Conservation (phyloP, 2,797 vertebrate species). For the Channa striata region DNA sequence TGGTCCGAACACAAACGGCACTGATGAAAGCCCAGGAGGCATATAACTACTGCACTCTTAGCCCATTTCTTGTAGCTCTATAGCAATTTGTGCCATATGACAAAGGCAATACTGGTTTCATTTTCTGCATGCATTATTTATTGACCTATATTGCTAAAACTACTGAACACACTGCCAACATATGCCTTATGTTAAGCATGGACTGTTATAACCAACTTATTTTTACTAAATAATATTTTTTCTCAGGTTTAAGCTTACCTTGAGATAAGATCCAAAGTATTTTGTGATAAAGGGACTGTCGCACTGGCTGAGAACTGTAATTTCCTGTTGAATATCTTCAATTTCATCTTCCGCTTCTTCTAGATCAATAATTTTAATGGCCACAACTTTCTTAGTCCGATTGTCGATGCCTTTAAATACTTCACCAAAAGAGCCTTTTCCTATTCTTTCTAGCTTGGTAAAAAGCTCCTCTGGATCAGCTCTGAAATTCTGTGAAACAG, state of each 20-base stretch:
- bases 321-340: conserved; percentile 99
- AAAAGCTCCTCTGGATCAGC: conserved; percentile 96
- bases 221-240: neutral
- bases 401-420: conserved; percentile 99
- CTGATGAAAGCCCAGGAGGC: conserved; percentile 1
- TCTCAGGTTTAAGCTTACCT: conserved; percentile 83
- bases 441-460: conserved; percentile 96
- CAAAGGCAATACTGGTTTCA: conserved; percentile 41
- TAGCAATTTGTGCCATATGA: conserved; percentile 32
- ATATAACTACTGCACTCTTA: neutral
- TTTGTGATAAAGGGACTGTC: conserved; percentile 99
- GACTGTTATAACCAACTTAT: neutral
- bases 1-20: conserved; percentile 1
- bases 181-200: conserved; percentile 18
- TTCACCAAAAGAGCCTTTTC: conserved; percentile 98
- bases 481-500: conserved; percentile 87
- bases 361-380: conserved; percentile 98
- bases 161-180: conserved; percentile 35
- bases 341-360: conserved; percentile 99
- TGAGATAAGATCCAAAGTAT: conserved; percentile 97
- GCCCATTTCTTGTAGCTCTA: conserved; percentile 11
- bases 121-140: conserved; percentile 68
- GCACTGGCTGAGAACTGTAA: conserved; percentile 98
- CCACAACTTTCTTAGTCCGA: conserved; percentile 96
- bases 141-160: conserved; percentile 53